Conservation (phyloP, 2,888 invertebrate species). For the Dascillus cervinus region DNA sequence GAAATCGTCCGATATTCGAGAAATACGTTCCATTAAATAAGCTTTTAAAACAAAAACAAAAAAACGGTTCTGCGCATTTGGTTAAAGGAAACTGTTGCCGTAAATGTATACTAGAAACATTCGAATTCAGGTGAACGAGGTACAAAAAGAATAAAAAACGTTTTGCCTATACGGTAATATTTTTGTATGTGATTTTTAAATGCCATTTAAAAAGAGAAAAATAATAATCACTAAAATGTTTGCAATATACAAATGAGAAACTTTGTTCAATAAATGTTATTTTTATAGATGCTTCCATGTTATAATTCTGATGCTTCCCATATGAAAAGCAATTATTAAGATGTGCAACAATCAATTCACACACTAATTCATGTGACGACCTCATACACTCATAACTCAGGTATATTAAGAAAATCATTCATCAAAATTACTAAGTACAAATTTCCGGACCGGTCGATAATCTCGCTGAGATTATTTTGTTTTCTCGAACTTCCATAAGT, state of each 20-base stretch:
- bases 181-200: conserved; percentile 41
- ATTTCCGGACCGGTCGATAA: too few relatives aligned
- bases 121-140: conserved; percentile 38
- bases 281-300: conserved; percentile 34
- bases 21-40: too few relatives aligned
- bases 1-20: too few relatives aligned
- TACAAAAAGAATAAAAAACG: conserved; percentile 42
- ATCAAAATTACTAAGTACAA: conserved; percentile 17
- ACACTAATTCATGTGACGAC: too few relatives aligned
- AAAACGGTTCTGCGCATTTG: too few relatives aligned
- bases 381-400: too few relatives aligned
- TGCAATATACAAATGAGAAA: conserved; percentile 23
- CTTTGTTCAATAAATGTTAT: conserved; percentile 16
- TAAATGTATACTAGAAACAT: conserved; percentile 31
- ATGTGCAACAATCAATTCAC: conserved; percentile 14
- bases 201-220: conserved; percentile 24
- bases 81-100: too few relatives aligned
- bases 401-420: conserved; percentile 16
- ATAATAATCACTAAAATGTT: conserved; percentile 19
- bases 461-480: too few relatives aligned
- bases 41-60: too few relatives aligned
- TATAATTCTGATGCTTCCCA: conserved; percentile 33
- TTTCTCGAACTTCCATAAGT: too few relatives aligned
- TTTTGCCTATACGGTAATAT: conserved; percentile 41
- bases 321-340: conserved; percentile 23